Evolutionary conservation across 1,140 invertebrate species (phyloP).

Genomic region (Marisa cornuarietis): DNA sequence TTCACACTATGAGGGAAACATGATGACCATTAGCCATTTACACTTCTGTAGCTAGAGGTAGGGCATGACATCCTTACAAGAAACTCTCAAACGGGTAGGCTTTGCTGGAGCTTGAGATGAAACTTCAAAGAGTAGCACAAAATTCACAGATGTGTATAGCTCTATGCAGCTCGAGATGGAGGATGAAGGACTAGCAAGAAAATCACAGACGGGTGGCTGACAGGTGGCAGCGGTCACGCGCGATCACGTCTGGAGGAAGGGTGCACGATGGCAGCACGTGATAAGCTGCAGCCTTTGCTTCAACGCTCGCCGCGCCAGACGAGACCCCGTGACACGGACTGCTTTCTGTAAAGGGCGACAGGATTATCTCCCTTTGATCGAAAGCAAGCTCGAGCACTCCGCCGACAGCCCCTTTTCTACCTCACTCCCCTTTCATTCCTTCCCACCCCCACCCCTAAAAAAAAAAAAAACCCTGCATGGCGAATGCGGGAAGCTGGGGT

Average conservation of each 20-base stretch:
- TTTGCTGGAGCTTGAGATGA: neutral
- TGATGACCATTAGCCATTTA: neutral
- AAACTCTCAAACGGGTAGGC: neutral
- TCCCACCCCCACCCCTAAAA: too few relatives aligned
- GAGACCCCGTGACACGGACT: neutral
- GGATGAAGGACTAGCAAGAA: neutral
- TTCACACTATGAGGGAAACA: neutral
- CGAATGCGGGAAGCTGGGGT: too few relatives aligned
- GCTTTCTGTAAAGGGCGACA: neutral
- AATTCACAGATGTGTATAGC: neutral
- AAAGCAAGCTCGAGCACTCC: too few relatives aligned
- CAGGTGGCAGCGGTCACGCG: constrained; percentile 4
- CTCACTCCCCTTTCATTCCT: too few relatives aligned
- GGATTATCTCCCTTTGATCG: neutral
- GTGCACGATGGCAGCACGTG: neutral
- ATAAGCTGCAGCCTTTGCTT: neutral
- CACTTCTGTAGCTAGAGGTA: neutral
- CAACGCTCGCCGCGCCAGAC: neutral
- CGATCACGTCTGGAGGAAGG: neutral
- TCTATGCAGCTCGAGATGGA: neutral
- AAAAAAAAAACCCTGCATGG: too few relatives aligned
- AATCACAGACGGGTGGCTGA: constrained; percentile 6
- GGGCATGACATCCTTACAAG: neutral
- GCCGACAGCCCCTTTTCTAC: too few relatives aligned
- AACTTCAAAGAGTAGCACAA: neutral